Evolutionary conservation across 2,113 vertebrate genomes (phyloP), one percentile per base, ranked within the genome.

Genomic region (Acanthochromis polyacanthus): DNA sequence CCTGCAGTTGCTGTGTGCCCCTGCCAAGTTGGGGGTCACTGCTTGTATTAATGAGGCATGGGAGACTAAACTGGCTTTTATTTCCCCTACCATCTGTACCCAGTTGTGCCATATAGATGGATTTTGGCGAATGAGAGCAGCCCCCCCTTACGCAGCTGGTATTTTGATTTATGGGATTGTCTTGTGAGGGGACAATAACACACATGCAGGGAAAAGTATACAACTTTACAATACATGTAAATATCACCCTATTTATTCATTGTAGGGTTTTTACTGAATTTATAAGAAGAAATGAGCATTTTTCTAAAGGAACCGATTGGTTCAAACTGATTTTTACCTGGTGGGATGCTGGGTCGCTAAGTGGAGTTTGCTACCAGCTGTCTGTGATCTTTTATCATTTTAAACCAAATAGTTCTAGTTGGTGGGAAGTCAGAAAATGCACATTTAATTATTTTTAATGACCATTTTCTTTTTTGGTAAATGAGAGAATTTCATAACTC

Each of bases 31-130:
- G 58, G 59, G 82, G 90, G 82, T 88, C 86, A 74, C 72, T 78
- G 84, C 75, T 78, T 70, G 63, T 81, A 86, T 89, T 93, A 89
- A 90, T 89, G 88, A 88, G 51, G 82, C 81, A 59, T 85, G 67
- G 57, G 28, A 62, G 83, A 88, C 78, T 81, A 80, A 87, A 88
- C 80, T 81, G 86, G 68, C 68, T 84, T 89, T 83, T 83, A 79
- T 82, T 73, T 83, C 67, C 62, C 81, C 80, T 73, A 50, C 77
- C 82, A 87, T 92, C 84, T 91, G 88, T 68, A 78, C 63, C 51
- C 65, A 82, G 71, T 73, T 77, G 75, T 62, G 65, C 19, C 61
- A 80, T 72, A 75, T 66, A 60, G 79, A 79, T 74, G 63, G 43
- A 71, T 38, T 50, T 32, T 51, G 60, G 66, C 38, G 2, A 81